Evolutionary conservation across 2,888 invertebrate genomes (phyloP).

Genomic region (Netelia melanura): DNA sequence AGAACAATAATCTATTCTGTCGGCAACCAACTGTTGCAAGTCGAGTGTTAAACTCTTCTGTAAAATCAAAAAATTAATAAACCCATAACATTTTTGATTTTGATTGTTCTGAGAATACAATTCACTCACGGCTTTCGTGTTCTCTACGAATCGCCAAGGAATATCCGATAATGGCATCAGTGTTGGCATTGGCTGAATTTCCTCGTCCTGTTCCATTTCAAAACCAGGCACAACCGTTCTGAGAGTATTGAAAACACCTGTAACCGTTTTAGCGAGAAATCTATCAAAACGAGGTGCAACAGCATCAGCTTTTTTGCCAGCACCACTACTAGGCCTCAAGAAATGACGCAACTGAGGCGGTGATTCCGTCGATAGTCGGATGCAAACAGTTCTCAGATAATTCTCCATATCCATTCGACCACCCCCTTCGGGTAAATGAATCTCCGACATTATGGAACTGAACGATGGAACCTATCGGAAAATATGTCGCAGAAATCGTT

Average conservation of each 20-base stretch:
- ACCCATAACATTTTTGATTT: neutral
- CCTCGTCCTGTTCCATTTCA: constrained; percentile 83
- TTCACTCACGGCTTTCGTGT: constrained; percentile 81
- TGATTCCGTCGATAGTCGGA: constrained; percentile 77
- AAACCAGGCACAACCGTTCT: constrained; percentile 89
- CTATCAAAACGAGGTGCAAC: constrained; percentile 87
- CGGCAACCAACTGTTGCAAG: constrained; percentile 78
- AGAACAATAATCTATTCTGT: constrained; percentile 86
- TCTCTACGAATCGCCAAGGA: constrained; percentile 85
- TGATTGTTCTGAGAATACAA: constrained; percentile 73
- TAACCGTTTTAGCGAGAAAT: constrained; percentile 91
- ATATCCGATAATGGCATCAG: constrained; percentile 82
- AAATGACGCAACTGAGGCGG: constrained; percentile 81
- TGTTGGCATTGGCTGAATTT: constrained; percentile 76
- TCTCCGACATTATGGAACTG: constrained; percentile 75
- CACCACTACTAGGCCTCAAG: constrained; percentile 80
- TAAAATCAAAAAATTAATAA: constrained; percentile 30
- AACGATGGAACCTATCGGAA: constrained; percentile 73
- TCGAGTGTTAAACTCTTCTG: constrained; percentile 76
- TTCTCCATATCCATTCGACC: constrained; percentile 80
- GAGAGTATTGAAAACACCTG: constrained; percentile 92
- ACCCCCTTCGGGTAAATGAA: constrained; percentile 81
- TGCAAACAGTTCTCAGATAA: constrained; percentile 79
- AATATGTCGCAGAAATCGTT: constrained; percentile 51
- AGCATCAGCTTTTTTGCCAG: constrained; percentile 85